phyloP scores from a whole-genome alignment of 2,113 vertebrate genomes.

The Enhydra lutris region DNA sequence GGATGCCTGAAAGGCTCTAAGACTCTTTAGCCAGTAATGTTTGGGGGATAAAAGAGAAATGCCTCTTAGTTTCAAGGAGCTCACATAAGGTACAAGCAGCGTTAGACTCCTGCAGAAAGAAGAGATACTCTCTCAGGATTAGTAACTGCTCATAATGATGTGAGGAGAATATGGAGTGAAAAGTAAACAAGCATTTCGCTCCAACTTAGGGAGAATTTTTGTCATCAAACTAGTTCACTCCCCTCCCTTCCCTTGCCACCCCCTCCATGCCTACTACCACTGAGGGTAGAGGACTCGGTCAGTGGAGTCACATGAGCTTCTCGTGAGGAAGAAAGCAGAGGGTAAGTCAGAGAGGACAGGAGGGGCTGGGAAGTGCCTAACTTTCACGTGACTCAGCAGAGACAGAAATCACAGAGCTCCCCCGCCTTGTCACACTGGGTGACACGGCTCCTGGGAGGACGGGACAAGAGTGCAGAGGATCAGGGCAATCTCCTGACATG shows the following conservation, averaged over 20 bases:
- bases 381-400: neutral
- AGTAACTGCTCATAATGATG: neutral
- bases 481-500: slow-evolving; percentile 4
- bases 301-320: neutral
- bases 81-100: neutral
- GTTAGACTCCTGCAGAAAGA: neutral
- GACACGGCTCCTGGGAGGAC: neutral
- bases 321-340: neutral
- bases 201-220: neutral
- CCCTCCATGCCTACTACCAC: neutral
- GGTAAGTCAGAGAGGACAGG: neutral
- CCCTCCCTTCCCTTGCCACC: neutral
- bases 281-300: neutral
- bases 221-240: neutral
- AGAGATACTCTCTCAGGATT: neutral
- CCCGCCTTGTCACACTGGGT: neutral
- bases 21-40: neutral
- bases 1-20: neutral
- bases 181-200: neutral
- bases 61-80: neutral
- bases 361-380: neutral
- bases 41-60: neutral
- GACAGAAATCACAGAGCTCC: neutral
- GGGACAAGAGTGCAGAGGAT: neutral
- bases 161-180: neutral